Evolutionary conservation across 1,140 invertebrate species (phyloP), one percentile per base, ranked within the genome.

Genomic region (Liolophura sinensis): DNA sequence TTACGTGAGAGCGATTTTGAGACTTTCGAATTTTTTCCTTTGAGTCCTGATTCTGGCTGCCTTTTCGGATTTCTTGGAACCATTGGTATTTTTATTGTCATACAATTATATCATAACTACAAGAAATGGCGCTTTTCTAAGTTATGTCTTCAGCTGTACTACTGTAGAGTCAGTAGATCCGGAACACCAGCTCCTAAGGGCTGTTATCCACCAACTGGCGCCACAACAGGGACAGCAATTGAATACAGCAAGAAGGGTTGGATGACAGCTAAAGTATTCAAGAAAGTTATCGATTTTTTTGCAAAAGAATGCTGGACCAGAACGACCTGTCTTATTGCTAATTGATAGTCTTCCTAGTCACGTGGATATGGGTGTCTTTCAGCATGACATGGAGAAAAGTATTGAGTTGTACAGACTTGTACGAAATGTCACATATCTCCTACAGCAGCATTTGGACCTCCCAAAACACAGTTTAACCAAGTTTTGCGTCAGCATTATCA

Each of bases 391-490:
- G 20, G 16, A 20, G 20, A 67, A 55, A 46, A 54, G 62, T 1
- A 64, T 67, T 51, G 64, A 67, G 47, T 25, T 70, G 55, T 72
- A 67, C 27, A 46, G 68, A 18, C 31, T 67, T 56, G 57, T 70
- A 18, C 60, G 62, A 20, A 70, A 70, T 72, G 68, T 65, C 20
- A 72, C 64, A 47, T 59, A 72, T 50, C 14, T 72, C 1, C 67
- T 72, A 65, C 71, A 72, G 22, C 64, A n/a, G 67, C 67, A 6
- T 70, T 72, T 62, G 56, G 68, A 1, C 65, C 70, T 15, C 40
- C 68, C 15, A 71, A 71, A 54, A 58, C 62, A 4, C 49, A 40
- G 40, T 71, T 65, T 61, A 50, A 72, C 50, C 48, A 60, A n/a
- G 54, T 67, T 16, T 14, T 46, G 6, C 54, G 64, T 31, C 54